Percentiles rank a stretch among this genome's conserved stretches.
These are phyloP conservation scores for Osmerus eperlanus DNA, from an alignment of 2,113 vertebrate species.

Conservation along the genomic window DNA sequence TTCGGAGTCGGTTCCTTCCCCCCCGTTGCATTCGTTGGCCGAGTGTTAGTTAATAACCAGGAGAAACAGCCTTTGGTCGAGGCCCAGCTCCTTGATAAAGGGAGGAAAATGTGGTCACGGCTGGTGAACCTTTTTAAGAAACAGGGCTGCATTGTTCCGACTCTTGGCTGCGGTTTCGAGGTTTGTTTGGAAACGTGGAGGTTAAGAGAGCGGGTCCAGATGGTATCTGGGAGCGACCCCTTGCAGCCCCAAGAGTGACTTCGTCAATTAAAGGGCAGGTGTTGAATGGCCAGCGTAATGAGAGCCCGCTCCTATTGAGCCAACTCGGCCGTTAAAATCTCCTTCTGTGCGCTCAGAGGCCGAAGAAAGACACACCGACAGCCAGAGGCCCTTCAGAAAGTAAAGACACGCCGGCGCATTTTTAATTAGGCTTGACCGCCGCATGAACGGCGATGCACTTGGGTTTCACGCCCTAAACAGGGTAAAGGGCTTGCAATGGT, in stretches of 20 bases:
- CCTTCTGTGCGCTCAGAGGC: slow-evolving; percentile 13
- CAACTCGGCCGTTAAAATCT: slow-evolving; percentile 12
- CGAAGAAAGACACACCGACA: slow-evolving; percentile 14
- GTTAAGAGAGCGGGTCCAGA: slow-evolving; percentile 14
- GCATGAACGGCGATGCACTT: slow-evolving; percentile 18
- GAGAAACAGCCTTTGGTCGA: slow-evolving; percentile 13
- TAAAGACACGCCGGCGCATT: slow-evolving; percentile 23
- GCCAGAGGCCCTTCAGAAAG: slow-evolving; percentile 35
- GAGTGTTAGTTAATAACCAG: slow-evolving; percentile 54
- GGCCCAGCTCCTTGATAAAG: slow-evolving; percentile 32
- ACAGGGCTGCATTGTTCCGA: slow-evolving; percentile 15
- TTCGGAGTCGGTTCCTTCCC: slow-evolving; percentile 28
- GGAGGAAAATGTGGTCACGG: slow-evolving; percentile 28
- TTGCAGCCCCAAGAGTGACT: too few relatives aligned
- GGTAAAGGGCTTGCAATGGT: neutral
- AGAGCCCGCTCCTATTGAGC: slow-evolving; percentile 2
- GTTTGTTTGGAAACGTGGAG: slow-evolving; percentile 16
- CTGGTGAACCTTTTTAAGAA: slow-evolving; percentile 24
- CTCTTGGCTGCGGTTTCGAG: slow-evolving; percentile 5
- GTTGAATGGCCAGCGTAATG: slow-evolving; percentile 30
- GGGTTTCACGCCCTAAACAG: slow-evolving; percentile 1
- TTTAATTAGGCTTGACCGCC: slow-evolving; percentile 34
- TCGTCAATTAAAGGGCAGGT: slow-evolving; percentile 34
- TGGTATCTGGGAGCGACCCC: slow-evolving; percentile 24
- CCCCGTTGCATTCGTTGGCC: slow-evolving; percentile 36